Evolutionary conservation across 2,888 invertebrate species (phyloP).

Genomic region (Cheilosia vernalis): DNA sequence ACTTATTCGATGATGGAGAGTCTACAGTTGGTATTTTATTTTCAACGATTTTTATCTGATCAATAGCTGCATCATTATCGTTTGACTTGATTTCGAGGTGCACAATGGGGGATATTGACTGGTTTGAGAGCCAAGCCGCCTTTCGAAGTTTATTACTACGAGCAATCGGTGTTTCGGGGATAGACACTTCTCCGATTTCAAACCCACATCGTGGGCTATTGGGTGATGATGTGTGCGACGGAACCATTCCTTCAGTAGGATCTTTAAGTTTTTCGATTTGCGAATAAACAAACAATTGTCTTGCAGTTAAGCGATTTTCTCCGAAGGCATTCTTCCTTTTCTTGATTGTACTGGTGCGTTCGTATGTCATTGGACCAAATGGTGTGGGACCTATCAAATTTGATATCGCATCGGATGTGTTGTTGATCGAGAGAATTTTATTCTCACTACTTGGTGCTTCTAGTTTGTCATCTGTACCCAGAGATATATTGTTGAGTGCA

Average conservation of each 20-base stretch:
- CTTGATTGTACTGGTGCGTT: constrained; percentile 61
- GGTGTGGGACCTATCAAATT: constrained; percentile 39
- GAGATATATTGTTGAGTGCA: constrained; percentile 14
- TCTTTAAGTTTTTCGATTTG: constrained; percentile 44
- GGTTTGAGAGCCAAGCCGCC: constrained; percentile 85
- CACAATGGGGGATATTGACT: constrained; percentile 68
- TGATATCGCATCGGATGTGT: constrained; percentile 33
- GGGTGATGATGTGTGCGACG: constrained; percentile 56
- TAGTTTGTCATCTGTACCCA: constrained; percentile 34
- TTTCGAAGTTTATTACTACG: constrained; percentile 85
- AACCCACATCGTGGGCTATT: constrained; percentile 66
- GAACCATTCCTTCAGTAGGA: constrained; percentile 20
- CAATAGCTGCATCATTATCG: constrained; percentile 31
- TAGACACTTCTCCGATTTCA: constrained; percentile 76
- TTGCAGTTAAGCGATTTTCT: constrained; percentile 40
- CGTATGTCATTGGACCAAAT: constrained; percentile 32
- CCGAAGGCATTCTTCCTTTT: constrained; percentile 24
- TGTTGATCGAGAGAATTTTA: constrained; percentile 33
- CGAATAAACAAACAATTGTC: constrained; percentile 54
- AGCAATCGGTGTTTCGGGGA: constrained; percentile 85
- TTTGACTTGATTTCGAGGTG: constrained; percentile 57
- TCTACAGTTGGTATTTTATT: constrained; percentile 33
- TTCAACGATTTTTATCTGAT: constrained; percentile 47
- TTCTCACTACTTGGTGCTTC: constrained; percentile 14
- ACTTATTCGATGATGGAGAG: constrained; percentile 22